phyloP scores from a whole-genome alignment of 2,888 invertebrate genomes.

The Xylota sylvarum region DNA sequence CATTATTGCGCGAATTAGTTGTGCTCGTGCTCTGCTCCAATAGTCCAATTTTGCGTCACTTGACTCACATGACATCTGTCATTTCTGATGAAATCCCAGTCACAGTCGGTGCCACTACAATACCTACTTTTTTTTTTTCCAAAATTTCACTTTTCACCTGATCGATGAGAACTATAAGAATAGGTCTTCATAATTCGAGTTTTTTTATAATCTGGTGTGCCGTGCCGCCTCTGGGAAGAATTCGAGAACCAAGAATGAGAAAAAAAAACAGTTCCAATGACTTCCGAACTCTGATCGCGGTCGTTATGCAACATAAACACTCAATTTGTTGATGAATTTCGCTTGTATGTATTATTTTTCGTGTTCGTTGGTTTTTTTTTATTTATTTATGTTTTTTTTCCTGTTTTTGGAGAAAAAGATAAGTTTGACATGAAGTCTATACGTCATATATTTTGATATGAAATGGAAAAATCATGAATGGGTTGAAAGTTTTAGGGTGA shows the following conservation, averaged over 20 bases:
- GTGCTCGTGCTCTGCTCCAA: neutral
- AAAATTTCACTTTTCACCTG: conserved; percentile 11
- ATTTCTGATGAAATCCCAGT: conserved; percentile 33
- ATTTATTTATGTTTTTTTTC: conserved; percentile 21
- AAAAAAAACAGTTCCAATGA: conserved; percentile 14
- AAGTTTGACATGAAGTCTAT: conserved; percentile 9
- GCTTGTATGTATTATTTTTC: neutral
- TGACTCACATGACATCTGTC: conserved; percentile 45
- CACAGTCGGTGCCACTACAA: neutral
- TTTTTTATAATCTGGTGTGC: conserved; percentile 9
- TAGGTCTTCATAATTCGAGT: neutral
- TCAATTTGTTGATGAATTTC: conserved; percentile 42
- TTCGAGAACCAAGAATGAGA: neutral
- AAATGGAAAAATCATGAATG: conserved; percentile 19
- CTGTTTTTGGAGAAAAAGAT: conserved; percentile 14
- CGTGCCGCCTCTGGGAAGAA: neutral
- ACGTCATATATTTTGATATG: neutral
- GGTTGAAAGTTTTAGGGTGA: conserved; percentile 3
- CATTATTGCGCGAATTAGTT: conserved; percentile 46
- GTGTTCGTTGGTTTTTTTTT: conserved; percentile 1
- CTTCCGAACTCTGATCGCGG: conserved; percentile 45
- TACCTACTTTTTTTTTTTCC: neutral
- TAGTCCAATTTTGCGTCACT: conserved; percentile 47
- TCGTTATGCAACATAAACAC: conserved; percentile 52
- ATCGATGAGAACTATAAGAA: conserved; percentile 10